Conservation (phyloP, 1,140 invertebrate genomes). For the Brachionus paranguensis region DNA sequence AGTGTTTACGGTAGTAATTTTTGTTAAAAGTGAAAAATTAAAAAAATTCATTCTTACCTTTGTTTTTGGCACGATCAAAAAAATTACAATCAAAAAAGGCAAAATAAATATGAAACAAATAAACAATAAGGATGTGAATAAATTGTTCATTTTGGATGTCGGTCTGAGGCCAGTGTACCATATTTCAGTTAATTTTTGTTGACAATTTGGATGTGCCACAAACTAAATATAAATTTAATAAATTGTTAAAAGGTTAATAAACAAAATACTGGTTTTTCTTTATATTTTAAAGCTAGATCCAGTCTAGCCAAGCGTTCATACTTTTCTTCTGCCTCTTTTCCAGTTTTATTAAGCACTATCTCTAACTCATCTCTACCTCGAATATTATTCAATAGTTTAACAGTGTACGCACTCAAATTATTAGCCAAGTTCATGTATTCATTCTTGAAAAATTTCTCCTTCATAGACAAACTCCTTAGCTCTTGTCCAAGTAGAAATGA, state of each 20-base stretch:
- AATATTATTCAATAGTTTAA: conserved; percentile 51
- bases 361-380: conserved; percentile 53
- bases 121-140: conserved; percentile 1
- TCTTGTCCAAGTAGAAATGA: conserved; percentile 62
- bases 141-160: conserved; percentile 32
- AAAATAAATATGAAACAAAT: conserved; percentile 6
- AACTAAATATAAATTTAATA: conserved; percentile 12
- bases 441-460: conserved; percentile 43
- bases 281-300: conserved; percentile 51
- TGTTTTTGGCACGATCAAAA: conserved; percentile 21
- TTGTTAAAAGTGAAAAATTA: no score
- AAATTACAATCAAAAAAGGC: conserved; percentile 26
- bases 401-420: conserved; percentile 56
- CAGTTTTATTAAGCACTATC: conserved; percentile 49
- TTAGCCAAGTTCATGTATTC: conserved; percentile 60
- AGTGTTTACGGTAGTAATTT: no score
- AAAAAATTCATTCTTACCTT: not conserved
- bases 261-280: conserved; percentile 45
- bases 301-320: conserved; percentile 52
- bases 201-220: conserved; percentile 43
- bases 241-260: not conserved
- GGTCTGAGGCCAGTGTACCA: conserved; percentile 38
- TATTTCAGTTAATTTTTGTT: conserved; percentile 42
- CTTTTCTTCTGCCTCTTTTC: conserved; percentile 45
- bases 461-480: conserved; percentile 46